phyloP scores from a whole-genome alignment of 2,113 vertebrate species.

The Vanacampus margaritifer region DNA sequence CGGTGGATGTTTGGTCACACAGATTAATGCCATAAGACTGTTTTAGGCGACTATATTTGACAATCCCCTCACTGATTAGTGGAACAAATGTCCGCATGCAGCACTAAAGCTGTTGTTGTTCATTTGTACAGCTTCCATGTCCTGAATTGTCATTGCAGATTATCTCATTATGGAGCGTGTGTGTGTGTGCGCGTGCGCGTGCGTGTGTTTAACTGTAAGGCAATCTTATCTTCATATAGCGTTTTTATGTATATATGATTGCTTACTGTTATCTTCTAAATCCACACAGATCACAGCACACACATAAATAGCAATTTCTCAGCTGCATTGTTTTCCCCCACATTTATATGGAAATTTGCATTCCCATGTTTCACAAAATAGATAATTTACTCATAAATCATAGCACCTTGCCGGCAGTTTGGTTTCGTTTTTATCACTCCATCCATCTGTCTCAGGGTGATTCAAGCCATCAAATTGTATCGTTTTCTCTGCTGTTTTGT shows the following conservation, averaged over 20 bases:
- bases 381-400: constrained; percentile 41
- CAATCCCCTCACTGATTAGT: constrained; percentile 55
- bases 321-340: background rate
- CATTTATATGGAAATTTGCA: constrained; percentile 42
- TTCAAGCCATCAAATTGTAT: constrained; percentile 32
- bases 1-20: background rate
- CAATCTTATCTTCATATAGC: constrained; percentile 9
- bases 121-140: constrained; percentile 39
- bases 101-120: constrained; percentile 39
- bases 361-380: constrained; percentile 22
- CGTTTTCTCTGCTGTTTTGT: constrained; percentile 19
- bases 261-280: constrained; percentile 25
- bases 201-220: constrained; percentile 17
- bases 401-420: constrained; percentile 2
- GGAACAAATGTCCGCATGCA: constrained; percentile 61
- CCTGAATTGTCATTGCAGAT: constrained; percentile 37
- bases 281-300: constrained; percentile 2
- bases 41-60: constrained; percentile 39
- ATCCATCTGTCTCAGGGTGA: constrained; percentile 31
- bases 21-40: constrained; percentile 48
- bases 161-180: constrained; percentile 36
- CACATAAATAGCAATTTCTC: constrained; percentile 17
- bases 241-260: constrained; percentile 26
- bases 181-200: too few species aligned
- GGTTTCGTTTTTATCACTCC: constrained; percentile 17